Evolutionary conservation across 2,888 invertebrate genomes (phyloP).

Genomic region (Lithosia quadra): DNA sequence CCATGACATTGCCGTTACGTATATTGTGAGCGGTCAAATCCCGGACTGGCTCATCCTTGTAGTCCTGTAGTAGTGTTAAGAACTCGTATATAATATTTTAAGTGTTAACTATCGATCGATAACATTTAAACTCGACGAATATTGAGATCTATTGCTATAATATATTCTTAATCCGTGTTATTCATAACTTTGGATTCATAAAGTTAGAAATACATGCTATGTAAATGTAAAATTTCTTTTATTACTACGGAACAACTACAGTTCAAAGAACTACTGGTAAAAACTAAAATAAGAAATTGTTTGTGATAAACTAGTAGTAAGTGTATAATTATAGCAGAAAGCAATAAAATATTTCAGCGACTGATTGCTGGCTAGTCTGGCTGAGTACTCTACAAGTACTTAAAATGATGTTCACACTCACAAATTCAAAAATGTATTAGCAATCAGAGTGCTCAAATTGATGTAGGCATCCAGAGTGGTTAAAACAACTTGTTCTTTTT

Average conservation of each 20-base stretch:
- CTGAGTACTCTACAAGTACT: too few species aligned
- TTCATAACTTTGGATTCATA: conserved; percentile 53
- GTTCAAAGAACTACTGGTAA: neutral
- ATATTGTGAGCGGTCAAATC: neutral
- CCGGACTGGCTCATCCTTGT: conserved; percentile 3
- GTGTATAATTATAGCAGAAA: neutral
- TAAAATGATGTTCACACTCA: too few species aligned
- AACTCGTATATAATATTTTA: conserved; percentile 49
- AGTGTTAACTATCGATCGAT: conserved; percentile 57
- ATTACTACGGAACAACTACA: conserved; percentile 11
- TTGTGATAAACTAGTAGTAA: neutral
- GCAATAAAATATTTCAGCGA: too few species aligned
- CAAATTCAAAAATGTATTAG: too few species aligned
- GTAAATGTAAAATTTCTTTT: conserved; percentile 39
- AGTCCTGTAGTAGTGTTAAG: conserved; percentile 49
- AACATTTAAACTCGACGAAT: conserved; percentile 60
- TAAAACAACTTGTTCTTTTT: too few species aligned
- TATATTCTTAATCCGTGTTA: conserved; percentile 45
- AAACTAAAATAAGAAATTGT: neutral
- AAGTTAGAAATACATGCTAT: conserved; percentile 65
- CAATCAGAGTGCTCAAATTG: too few species aligned
- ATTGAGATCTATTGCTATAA: conserved; percentile 45
- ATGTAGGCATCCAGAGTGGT: too few species aligned
- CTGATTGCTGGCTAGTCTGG: too few species aligned
- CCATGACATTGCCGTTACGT: neutral